These are phyloP conservation scores for Eristalinus aeneus DNA, from an alignment of 2,888 invertebrate genomes.

Conservation along the genomic window DNA sequence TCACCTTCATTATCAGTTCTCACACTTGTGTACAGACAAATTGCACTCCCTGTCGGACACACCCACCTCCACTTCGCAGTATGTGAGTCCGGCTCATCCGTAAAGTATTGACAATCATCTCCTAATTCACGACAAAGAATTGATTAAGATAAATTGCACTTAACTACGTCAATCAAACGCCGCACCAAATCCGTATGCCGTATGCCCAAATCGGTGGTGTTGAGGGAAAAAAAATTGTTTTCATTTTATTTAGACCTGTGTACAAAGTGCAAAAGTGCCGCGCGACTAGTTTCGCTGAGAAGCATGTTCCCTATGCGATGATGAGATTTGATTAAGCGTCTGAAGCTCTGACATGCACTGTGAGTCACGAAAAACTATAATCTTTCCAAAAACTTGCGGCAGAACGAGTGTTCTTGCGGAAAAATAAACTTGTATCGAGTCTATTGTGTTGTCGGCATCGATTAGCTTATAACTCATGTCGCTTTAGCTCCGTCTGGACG, in stretches of 20 bases:
- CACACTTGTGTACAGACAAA: neutral
- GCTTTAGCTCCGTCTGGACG: neutral
- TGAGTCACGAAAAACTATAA: neutral
- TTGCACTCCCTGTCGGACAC: neutral
- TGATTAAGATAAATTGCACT: constrained; percentile 14
- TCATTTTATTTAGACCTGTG: neutral
- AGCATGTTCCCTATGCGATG: neutral
- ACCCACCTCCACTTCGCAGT: neutral
- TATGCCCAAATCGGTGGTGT: neutral
- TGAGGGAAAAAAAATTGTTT: neutral
- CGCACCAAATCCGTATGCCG: neutral
- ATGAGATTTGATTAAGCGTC: neutral
- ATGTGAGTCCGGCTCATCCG: neutral
- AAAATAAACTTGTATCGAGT: neutral
- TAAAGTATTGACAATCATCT: neutral
- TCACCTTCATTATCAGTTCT: neutral
- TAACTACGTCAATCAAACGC: neutral
- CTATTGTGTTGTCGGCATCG: neutral
- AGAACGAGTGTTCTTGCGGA: neutral
- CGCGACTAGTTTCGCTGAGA: neutral
- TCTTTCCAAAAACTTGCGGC: neutral
- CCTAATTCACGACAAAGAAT: neutral
- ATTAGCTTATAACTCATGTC: constrained; percentile 34
- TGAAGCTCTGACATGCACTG: neutral
- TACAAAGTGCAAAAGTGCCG: neutral